phyloP scores from a whole-genome alignment of 2,113 vertebrate species.

The Gulo gulo region DNA sequence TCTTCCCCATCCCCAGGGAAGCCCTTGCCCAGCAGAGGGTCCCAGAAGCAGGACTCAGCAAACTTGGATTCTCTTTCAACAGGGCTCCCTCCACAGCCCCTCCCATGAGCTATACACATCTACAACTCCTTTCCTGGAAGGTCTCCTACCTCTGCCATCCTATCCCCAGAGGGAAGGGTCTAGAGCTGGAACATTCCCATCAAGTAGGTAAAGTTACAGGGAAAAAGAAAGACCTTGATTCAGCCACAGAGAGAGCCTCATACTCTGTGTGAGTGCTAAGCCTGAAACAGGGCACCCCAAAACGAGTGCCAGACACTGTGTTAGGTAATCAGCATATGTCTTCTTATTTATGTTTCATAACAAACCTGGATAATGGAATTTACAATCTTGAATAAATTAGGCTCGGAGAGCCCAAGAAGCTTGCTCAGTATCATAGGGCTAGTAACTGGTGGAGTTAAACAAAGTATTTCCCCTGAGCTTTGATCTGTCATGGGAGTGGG shows the following conservation, averaged over 20 bases:
- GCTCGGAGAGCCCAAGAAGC: neutral
- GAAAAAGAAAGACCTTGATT: neutral
- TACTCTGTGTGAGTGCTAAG: neutral
- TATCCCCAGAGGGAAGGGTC: neutral
- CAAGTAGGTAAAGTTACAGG: neutral
- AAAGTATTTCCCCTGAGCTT: neutral
- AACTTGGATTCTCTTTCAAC: neutral
- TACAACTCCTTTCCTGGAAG: neutral
- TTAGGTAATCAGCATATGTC: neutral
- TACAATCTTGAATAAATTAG: neutral
- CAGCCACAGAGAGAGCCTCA: fast-evolving
- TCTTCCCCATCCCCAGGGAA: neutral
- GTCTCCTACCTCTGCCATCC: neutral
- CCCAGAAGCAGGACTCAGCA: neutral
- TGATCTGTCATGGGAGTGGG: too few relatives aligned
- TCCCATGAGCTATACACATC: neutral
- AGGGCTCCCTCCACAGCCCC: neutral
- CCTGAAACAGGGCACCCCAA: neutral
- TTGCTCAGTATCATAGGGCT: too few relatives aligned
- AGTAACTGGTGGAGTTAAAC: neutral
- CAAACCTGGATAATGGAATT: neutral
- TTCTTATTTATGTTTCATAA: neutral
- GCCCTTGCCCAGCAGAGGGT: neutral
- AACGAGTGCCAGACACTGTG: neutral
- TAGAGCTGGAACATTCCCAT: neutral